These are phyloP conservation scores for Venturia canescens DNA, from an alignment of 1,140 invertebrate species.

Conservation along the genomic window DNA sequence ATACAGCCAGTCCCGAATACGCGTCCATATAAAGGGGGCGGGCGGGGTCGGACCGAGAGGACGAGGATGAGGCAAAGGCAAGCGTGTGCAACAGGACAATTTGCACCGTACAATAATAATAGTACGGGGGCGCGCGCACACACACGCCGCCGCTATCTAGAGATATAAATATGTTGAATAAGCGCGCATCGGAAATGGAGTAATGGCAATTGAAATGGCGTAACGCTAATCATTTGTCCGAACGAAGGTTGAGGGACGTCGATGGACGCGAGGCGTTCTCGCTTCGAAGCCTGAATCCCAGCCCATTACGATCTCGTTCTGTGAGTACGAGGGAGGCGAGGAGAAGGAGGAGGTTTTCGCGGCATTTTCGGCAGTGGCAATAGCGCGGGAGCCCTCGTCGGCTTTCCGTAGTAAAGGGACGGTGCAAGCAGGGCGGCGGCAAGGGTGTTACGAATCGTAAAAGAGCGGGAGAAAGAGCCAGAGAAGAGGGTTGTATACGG, in stretches of 20 bases:
- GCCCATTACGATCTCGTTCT: constrained; percentile 24
- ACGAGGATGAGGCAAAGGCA: not conserved
- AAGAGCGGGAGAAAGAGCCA: not conserved
- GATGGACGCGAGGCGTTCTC: constrained; percentile 38
- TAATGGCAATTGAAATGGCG: not conserved
- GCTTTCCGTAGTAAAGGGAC: too few species aligned
- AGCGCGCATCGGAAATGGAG: not conserved
- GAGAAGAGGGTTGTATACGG: not conserved
- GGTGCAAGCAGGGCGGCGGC: too few species aligned
- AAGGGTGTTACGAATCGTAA: too few species aligned
- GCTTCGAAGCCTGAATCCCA: constrained; percentile 8
- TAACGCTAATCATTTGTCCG: too few species aligned
- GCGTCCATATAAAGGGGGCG: not conserved
- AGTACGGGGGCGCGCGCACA: too few species aligned
- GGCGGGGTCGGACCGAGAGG: not conserved
- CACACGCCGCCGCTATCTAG: too few species aligned
- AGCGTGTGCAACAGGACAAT: constrained; percentile 43
- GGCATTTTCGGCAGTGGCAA: constrained; percentile 4
- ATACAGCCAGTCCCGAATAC: constrained; percentile 29
- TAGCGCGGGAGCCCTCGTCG: constrained; percentile 6
- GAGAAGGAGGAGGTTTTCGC: not conserved
- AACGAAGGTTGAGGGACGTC: too few species aligned
- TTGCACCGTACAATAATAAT: constrained; percentile 9
- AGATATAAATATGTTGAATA: not conserved
- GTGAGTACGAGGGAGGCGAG: not conserved